phyloP scores from a whole-genome alignment of 2,888 invertebrate species.

The Hemithea aestivaria region DNA sequence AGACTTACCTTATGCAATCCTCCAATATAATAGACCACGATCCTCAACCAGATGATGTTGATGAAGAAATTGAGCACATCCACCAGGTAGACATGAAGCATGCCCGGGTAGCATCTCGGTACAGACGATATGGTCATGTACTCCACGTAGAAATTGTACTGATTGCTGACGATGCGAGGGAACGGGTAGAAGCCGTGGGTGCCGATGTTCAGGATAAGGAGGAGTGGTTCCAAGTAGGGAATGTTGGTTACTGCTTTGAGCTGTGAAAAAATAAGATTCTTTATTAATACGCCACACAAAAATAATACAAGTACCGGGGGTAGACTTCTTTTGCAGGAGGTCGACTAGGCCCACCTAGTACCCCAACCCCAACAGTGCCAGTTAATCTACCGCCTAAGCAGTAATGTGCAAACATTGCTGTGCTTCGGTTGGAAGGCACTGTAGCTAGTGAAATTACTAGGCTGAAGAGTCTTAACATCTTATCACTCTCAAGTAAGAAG shows the following conservation, averaged over 20 bases:
- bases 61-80: conserved; percentile 54
- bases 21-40: conserved; percentile 46
- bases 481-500: no score
- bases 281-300: no score
- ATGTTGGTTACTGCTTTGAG: conserved; percentile 35
- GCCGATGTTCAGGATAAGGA: conserved; percentile 55
- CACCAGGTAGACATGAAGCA: conserved; percentile 51
- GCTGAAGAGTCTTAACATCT: no score
- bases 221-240: conserved; percentile 48
- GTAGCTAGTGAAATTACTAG: no score
- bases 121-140: conserved; percentile 33
- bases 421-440: no score
- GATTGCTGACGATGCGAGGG: conserved; percentile 44
- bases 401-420: no score
- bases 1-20: conserved; percentile 56
- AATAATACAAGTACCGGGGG: no score
- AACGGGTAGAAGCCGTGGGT: conserved; percentile 63
- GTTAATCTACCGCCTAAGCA: no score
- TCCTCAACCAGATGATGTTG: conserved; percentile 57
- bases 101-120: conserved; percentile 55
- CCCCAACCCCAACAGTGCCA: no score
- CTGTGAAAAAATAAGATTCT: conserved; percentile 30
- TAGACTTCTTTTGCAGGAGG: no score
- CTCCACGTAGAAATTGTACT: conserved; percentile 41
- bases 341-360: no score